Evolutionary conservation across 2,113 vertebrate genomes (phyloP).

Genomic region (Sinocyclocheilus anshuiensis): DNA sequence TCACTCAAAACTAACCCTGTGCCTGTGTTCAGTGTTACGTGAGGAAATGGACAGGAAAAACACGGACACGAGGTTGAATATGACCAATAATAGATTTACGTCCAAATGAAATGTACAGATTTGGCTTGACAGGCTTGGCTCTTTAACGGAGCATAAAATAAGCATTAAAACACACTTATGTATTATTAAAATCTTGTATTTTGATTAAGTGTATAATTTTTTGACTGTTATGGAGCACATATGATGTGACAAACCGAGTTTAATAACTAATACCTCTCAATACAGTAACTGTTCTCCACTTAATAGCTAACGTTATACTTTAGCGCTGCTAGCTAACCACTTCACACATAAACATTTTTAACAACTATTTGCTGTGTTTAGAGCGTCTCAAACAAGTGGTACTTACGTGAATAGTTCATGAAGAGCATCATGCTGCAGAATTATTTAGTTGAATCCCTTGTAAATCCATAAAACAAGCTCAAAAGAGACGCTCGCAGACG

Average conservation of each 20-base stretch:
- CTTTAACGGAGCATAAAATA: background rate
- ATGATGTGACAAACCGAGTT: background rate
- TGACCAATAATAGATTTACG: background rate
- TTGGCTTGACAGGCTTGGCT: background rate
- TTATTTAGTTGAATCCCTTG: background rate
- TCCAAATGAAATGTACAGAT: background rate
- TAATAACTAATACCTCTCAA: background rate
- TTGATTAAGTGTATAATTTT: background rate
- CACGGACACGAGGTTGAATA: background rate
- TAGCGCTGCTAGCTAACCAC: constrained; percentile 28
- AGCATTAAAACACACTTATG: background rate
- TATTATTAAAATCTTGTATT: background rate
- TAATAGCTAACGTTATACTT: background rate
- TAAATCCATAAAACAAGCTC: constrained; percentile 1
- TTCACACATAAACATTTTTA: background rate
- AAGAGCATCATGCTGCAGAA: constrained; percentile 10
- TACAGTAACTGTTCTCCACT: background rate
- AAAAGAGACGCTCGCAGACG: background rate
- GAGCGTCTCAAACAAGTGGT: background rate
- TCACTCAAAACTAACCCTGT: background rate
- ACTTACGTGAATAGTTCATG: constrained; percentile 27
- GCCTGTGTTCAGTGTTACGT: background rate
- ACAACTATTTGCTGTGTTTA: background rate
- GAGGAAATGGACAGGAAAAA: background rate
- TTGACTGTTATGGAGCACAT: no score